phyloP scores from a whole-genome alignment of 2,113 vertebrate species.

The Tetrao urogallus region DNA sequence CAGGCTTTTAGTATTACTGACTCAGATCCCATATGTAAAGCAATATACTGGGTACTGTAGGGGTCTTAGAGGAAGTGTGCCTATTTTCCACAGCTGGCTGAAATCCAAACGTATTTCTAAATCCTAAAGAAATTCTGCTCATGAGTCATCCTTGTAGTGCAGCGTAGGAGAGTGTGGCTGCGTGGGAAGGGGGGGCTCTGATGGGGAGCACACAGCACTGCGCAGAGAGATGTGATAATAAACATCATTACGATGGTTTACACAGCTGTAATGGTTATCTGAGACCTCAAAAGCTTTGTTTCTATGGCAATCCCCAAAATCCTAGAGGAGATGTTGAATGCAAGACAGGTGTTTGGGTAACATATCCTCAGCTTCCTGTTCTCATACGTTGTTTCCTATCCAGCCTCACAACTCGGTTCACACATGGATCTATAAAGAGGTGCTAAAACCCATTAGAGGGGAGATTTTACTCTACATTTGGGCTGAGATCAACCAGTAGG shows the following conservation, averaged over 20 bases:
- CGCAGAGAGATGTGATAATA: neutral
- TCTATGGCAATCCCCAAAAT: neutral
- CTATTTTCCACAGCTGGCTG: neutral
- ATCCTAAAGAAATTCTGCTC: neutral
- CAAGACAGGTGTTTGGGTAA: neutral
- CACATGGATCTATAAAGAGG: neutral
- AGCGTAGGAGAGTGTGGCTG: neutral
- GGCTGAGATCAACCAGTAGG: neutral
- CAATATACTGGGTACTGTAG: neutral
- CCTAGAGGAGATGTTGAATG: neutral
- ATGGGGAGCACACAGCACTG: neutral
- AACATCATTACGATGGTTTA: neutral
- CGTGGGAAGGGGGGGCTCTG: neutral
- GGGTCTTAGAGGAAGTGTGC: constrained; percentile 13
- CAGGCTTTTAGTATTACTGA: constrained; percentile 8
- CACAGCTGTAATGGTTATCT: neutral
- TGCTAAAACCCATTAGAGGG: neutral
- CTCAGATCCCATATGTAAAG: constrained; percentile 41
- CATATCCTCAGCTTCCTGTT: neutral
- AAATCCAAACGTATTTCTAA: constrained; percentile 35
- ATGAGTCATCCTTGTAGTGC: neutral
- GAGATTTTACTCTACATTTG: neutral
- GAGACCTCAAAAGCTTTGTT: neutral
- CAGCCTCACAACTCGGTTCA: neutral
- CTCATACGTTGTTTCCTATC: neutral